A percentile compares a stretch with the other conserved stretches of the same genome.
phyloP scores from a whole-genome alignment of 2,888 invertebrate species.

The Platynereis dumerilii region DNA sequence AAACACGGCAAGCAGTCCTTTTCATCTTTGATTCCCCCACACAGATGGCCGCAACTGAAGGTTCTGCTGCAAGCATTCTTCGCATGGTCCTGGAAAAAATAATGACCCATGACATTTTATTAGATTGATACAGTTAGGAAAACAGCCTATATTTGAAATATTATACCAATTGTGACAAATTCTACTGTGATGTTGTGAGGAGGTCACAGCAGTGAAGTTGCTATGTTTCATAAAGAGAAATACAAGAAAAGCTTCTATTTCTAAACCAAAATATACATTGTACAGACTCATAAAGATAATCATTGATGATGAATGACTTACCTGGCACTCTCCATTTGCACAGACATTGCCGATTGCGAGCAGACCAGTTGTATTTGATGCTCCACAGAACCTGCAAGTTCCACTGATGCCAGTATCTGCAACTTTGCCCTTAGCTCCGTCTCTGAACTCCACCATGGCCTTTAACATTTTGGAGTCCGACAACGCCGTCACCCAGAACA shows the following conservation, averaged over 20 bases:
- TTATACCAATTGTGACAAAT: too few relatives aligned
- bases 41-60: constrained; percentile 87
- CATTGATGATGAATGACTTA: constrained; percentile 35
- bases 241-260: too few relatives aligned
- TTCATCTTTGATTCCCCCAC: constrained; percentile 91
- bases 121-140: too few relatives aligned
- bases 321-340: constrained; percentile 91
- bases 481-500: constrained; percentile 92
- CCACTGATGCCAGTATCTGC: constrained; percentile 6
- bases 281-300: too few relatives aligned
- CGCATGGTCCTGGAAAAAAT: constrained; percentile 74
- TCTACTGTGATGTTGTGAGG: too few relatives aligned
- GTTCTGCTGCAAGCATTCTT: constrained; percentile 83
- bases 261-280: too few relatives aligned
- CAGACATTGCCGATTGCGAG: constrained; percentile 91
- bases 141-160: too few relatives aligned
- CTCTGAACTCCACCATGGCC: constrained; percentile 80
- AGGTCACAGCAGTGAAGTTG: too few relatives aligned
- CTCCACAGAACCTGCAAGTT: constrained; percentile 86
- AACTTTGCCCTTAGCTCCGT: constrained; percentile 66
- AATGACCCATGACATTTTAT: too few relatives aligned
- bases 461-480: constrained; percentile 93
- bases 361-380: constrained; percentile 80
- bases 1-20: constrained; percentile 85
- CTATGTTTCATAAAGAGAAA: neutral